A percentile compares a stretch with the other conserved stretches of the same genome.
These are phyloP conservation scores for Semotilus atromaculatus DNA, from an alignment of 2,797 vertebrate species.

Conservation along the genomic window DNA sequence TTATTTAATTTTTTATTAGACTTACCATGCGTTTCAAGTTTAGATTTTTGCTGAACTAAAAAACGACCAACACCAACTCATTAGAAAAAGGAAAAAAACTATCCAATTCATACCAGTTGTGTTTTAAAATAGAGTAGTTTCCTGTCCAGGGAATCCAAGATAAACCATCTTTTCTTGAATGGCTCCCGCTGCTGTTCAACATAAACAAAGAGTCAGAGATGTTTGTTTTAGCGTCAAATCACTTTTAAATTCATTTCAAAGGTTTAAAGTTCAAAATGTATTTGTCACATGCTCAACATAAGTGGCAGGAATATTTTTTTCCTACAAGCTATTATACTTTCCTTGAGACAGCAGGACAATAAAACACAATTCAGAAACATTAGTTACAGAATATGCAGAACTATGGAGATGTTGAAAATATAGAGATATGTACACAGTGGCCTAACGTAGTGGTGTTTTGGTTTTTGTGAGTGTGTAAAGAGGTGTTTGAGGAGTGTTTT, in stretches of 20 bases:
- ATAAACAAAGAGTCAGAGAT: slow-evolving; percentile 12
- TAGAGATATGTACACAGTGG: background rate
- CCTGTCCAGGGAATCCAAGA: slow-evolving; percentile 88
- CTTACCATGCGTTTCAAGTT: background rate
- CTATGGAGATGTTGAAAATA: background rate
- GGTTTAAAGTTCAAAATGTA: background rate
- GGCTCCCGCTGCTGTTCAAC: slow-evolving; percentile 85
- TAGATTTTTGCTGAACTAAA: background rate
- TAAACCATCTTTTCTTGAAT: slow-evolving; percentile 93
- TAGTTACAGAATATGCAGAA: background rate
- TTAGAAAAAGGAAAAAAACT: background rate
- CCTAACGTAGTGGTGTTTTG: background rate
- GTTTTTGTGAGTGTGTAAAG: background rate
- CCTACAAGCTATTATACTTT: background rate
- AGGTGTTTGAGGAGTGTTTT: background rate
- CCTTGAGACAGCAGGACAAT: background rate
- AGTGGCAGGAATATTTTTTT: background rate
- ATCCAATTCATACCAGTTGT: slow-evolving; percentile 81
- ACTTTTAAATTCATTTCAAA: background rate
- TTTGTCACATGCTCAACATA: background rate
- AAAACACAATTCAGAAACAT: background rate
- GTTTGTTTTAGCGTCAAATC: background rate
- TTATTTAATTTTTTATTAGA: no score
- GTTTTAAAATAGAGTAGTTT: slow-evolving; percentile 91
- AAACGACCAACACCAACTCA: background rate